phyloP scores from a whole-genome alignment of 2,113 vertebrate species.

The Porphyrio hochstetteri region DNA sequence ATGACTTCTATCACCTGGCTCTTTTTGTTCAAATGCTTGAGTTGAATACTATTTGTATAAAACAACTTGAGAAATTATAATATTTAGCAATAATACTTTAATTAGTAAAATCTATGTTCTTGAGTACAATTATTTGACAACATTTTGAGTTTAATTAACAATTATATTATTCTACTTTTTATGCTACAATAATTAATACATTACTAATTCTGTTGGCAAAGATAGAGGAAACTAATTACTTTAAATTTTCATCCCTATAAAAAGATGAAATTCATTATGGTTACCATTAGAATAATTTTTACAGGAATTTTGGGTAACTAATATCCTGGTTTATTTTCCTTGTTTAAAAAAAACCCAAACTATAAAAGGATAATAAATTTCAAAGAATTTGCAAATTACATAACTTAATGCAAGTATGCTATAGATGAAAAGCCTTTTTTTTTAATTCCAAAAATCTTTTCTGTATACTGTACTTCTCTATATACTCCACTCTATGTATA shows the following conservation, averaged over 20 bases:
- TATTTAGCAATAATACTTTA: conserved; percentile 51
- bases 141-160: conserved; percentile 59
- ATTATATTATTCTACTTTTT: conserved; percentile 20
- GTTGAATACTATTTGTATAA: not conserved
- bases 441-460: not conserved
- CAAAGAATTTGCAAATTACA: not conserved
- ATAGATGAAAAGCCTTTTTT: not conserved
- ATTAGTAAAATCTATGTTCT: conserved; percentile 48
- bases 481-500: too few species aligned
- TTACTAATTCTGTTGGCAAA: conserved; percentile 50
- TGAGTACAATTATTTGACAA: conserved; percentile 42
- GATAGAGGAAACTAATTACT: conserved; percentile 57
- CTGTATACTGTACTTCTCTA: not conserved
- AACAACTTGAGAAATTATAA: not conserved
- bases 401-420: not conserved
- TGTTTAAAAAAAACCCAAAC: not conserved
- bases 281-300: conserved; percentile 20
- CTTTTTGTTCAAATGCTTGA: not conserved
- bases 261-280: conserved; percentile 43
- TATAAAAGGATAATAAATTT: not conserved
- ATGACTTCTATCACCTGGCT: not conserved
- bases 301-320: not conserved
- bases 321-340: conserved; percentile 33
- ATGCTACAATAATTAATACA: conserved; percentile 47
- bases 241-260: conserved; percentile 27